These are phyloP conservation scores for Athene noctua DNA, from an alignment of 2,113 vertebrate genomes.

Conservation along the genomic window DNA sequence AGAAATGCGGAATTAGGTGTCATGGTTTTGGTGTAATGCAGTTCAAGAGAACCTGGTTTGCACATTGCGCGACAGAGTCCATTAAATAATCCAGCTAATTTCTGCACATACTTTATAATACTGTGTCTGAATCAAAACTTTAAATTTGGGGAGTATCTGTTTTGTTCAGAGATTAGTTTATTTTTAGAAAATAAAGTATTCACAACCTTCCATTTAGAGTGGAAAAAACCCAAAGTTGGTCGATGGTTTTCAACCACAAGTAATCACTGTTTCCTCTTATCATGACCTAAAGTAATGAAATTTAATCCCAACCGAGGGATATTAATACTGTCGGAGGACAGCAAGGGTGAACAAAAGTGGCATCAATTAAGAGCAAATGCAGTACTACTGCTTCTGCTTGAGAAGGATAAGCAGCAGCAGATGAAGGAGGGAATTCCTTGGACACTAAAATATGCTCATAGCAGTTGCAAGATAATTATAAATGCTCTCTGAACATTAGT, in stretches of 20 bases:
- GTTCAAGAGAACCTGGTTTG: not conserved
- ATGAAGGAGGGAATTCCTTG: not conserved
- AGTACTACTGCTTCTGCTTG: not conserved
- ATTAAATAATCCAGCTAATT: not conserved
- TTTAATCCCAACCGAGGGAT: not conserved
- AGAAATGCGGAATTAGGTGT: not conserved
- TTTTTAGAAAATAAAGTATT: not conserved
- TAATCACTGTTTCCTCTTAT: not conserved
- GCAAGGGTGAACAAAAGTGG: not conserved
- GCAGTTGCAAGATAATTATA: not conserved
- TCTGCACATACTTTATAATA: not conserved
- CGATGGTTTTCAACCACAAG: not conserved
- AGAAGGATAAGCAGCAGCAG: not conserved
- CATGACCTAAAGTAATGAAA: not conserved
- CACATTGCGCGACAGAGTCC: not conserved
- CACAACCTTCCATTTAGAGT: not conserved
- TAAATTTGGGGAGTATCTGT: not conserved
- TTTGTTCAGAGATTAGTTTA: not conserved
- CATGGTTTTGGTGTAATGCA: not conserved
- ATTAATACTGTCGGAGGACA: not conserved
- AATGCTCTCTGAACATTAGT: accelerated
- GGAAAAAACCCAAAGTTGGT: not conserved
- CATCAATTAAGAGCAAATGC: not conserved
- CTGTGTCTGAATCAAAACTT: not conserved
- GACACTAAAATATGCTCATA: not conserved